Conservation (phyloP, 2,888 invertebrate genomes). For the Drosophila ustulata region DNA sequence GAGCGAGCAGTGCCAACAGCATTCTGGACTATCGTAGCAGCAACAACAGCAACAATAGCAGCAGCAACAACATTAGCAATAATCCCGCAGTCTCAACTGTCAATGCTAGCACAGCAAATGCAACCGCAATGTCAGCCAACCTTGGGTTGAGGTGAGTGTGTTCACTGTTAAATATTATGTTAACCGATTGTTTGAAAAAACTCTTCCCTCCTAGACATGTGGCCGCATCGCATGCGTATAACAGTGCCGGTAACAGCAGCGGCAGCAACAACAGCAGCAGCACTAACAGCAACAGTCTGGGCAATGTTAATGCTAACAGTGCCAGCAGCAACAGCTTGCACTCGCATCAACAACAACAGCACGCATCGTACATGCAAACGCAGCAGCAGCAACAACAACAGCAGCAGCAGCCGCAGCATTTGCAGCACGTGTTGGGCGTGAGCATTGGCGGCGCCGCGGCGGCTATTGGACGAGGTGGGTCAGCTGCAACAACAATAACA, state of each 20-base stretch:
- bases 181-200: background rate
- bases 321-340: conserved; percentile 57
- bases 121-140: conserved; percentile 56
- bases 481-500: conserved; percentile 63
- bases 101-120: conserved; percentile 43
- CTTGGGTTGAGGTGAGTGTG: conserved; percentile 71
- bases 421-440: conserved; percentile 56
- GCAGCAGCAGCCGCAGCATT: conserved; percentile 60
- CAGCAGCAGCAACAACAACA: conserved; percentile 54
- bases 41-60: conserved; percentile 28
- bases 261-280: conserved; percentile 51
- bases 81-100: conserved; percentile 31
- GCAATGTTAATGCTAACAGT: conserved; percentile 66
- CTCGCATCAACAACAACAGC: conserved; percentile 57
- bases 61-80: conserved; percentile 29
- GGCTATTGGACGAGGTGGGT: conserved; percentile 80
- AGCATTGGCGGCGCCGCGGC: conserved; percentile 48
- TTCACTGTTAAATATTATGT: background rate
- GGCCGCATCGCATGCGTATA: conserved; percentile 56
- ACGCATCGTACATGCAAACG: conserved; percentile 37
- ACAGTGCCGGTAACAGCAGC: conserved; percentile 49
- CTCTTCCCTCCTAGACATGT: conserved; percentile 54
- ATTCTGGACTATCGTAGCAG: conserved; percentile 58
- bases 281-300: conserved; percentile 49
- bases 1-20: conserved; percentile 50